Percentiles rank a stretch among this genome's conserved stretches.
Conservation (phyloP, 2,888 invertebrate species). For the Hydroisotoma schaefferi region DNA sequence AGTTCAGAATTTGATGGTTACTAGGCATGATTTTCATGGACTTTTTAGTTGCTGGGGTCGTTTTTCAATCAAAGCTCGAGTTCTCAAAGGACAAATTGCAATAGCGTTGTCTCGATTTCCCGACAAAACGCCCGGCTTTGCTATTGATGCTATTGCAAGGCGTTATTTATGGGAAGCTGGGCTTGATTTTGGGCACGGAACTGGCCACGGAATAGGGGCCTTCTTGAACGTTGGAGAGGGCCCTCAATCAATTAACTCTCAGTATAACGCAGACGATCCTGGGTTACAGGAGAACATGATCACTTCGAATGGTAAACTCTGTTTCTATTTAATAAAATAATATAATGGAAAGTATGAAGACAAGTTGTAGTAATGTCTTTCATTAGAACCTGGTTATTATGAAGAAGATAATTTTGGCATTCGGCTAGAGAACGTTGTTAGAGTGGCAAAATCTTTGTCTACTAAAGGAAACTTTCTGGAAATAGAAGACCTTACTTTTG, state of each 20-base stretch:
- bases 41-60: no score
- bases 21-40: no score
- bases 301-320: slow-evolving; percentile 70
- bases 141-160: slow-evolving; percentile 74
- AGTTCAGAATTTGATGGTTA: no score
- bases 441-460: slow-evolving; percentile 62
- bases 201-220: slow-evolving; percentile 85
- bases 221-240: slow-evolving; percentile 80
- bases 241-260: slow-evolving; percentile 73
- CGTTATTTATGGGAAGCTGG: slow-evolving; percentile 71
- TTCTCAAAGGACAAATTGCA: slow-evolving; percentile 66
- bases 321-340: background rate
- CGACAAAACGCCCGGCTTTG: background rate
- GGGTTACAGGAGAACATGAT: slow-evolving; percentile 76
- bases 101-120: slow-evolving; percentile 72
- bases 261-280: slow-evolving; percentile 67
- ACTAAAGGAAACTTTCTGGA: slow-evolving; percentile 68
- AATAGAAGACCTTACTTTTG: slow-evolving; percentile 79
- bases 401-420: slow-evolving; percentile 63
- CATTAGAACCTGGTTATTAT: slow-evolving; percentile 83
- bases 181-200: slow-evolving; percentile 64
- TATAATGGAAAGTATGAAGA: background rate
- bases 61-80: no score
- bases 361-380: slow-evolving; percentile 41
- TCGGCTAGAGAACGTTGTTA: slow-evolving; percentile 80